Percentiles rank a stretch among this genome's conserved stretches.
Conservation (phyloP, 2,113 vertebrate genomes). For the Mormyrus lacerda region DNA sequence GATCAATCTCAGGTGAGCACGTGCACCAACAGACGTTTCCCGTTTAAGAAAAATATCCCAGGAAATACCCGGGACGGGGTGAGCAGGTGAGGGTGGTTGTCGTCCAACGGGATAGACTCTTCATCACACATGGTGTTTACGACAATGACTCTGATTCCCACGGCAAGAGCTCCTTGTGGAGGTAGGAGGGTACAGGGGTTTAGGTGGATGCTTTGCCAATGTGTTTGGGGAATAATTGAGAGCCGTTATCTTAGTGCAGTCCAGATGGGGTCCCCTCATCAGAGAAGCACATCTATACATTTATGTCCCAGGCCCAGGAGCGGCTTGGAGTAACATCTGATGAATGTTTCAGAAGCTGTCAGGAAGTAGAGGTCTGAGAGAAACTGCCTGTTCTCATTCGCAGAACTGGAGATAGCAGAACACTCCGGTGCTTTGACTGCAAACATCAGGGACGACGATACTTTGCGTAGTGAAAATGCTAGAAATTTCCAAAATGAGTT, state of each 20-base stretch:
- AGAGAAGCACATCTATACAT: conserved; percentile 38
- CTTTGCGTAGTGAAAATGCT: neutral
- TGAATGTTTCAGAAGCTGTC: conserved; percentile 29
- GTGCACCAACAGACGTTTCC: neutral
- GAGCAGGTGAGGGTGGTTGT: neutral
- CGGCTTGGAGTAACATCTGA: neutral
- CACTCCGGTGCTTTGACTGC: neutral
- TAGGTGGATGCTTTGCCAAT: conserved; percentile 16
- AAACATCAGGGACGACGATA: neutral
- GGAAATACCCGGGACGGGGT: neutral
- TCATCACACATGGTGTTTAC: neutral
- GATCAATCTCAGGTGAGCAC: neutral
- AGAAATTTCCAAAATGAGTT: neutral
- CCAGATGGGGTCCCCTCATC: conserved; percentile 40
- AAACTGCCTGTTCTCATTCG: neutral
- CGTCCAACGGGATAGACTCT: neutral
- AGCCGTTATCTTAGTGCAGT: conserved; percentile 27
- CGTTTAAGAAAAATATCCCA: neutral
- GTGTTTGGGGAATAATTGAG: neutral
- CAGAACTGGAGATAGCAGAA: neutral
- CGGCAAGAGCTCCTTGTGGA: neutral
- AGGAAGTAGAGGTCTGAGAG: neutral
- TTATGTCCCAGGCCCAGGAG: conserved; percentile 34
- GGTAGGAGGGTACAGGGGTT: conserved; percentile 25
- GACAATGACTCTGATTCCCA: conserved; percentile 30